Evolutionary conservation across 1,140 invertebrate genomes (phyloP), one percentile per base, ranked within the genome.

Genomic region (Notospermus geniculatus): DNA sequence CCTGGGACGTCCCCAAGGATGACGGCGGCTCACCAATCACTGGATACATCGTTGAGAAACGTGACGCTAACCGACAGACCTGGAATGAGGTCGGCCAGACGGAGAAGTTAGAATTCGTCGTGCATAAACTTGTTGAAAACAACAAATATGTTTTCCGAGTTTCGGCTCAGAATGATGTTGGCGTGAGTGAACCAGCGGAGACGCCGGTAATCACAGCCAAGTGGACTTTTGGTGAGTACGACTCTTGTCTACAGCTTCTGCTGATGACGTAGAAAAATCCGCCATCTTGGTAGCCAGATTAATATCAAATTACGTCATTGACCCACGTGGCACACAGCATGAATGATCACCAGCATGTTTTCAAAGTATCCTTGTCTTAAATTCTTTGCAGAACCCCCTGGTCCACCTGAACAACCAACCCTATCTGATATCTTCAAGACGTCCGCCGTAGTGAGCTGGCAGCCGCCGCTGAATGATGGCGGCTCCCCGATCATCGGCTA

Each of bases 11-110:
- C 75, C 95, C 96, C n/a, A 82, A 86, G 63, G 94, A 97, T 79
- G 90, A 98, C 82, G 97, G 96, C 69, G 97, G 96, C 60, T 90
- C 91, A 66, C 92, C 95, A 60, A 90, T 99, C 52, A 95, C 90
- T 45, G 91, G 91, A 25, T 97, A 99, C 81, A 87, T 97, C 28
- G 87, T 97, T 57, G 94, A 97, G 83, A 90, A 92, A 70, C 87
- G 88, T 46, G 91, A 94, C 73, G 88, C 87, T 68, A 91, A 91
- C 39, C 84, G 86, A 30, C 89, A 91, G 70, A 86, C 86, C 71
- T 97, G 93, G 93, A 72, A 70, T 25, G 67, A 72, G 27, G 70
- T 71, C 13, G 74, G 69, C 30, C 89, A 91, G 22, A 90, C 93
- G 67, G 80, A 89, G 13, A 84, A 90, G 0, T 91, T 88, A 0